Conservation (phyloP, 64 coral and sea anemone species). For the Stichodactyla mertensii region DNA sequence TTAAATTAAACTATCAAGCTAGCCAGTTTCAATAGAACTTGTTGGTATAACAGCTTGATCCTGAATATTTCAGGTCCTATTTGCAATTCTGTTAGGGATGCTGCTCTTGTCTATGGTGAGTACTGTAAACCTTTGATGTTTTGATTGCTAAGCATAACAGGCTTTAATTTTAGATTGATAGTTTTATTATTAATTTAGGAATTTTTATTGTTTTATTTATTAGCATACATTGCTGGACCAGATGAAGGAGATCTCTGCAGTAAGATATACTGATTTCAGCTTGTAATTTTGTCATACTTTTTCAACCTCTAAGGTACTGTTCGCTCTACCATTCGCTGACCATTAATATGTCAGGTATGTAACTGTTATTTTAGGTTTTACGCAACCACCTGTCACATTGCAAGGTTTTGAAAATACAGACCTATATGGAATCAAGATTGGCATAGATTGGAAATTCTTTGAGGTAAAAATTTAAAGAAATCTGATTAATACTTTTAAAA, state of each 20-base stretch:
- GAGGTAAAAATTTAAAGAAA: neutral
- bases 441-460: neutral
- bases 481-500: neutral
- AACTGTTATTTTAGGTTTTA: neutral
- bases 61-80: conserved; percentile 55
- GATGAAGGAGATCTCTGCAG: neutral
- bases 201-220: neutral
- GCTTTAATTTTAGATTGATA: neutral
- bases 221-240: conserved; percentile 12
- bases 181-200: neutral
- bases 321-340: no score
- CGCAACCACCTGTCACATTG: neutral
- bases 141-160: neutral
- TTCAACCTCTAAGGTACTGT: neutral
- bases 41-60: no score
- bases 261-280: neutral
- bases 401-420: neutral
- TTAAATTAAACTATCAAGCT: neutral
- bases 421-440: neutral
- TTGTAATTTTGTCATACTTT: neutral
- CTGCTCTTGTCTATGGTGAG: conserved; percentile 85
- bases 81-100: conserved; percentile 75
- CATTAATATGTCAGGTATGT: neutral
- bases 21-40: neutral
- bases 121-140: neutral